These are phyloP conservation scores for Chelonoidis abingdonii DNA, from an alignment of 2,113 vertebrate genomes.

Conservation along the genomic window DNA sequence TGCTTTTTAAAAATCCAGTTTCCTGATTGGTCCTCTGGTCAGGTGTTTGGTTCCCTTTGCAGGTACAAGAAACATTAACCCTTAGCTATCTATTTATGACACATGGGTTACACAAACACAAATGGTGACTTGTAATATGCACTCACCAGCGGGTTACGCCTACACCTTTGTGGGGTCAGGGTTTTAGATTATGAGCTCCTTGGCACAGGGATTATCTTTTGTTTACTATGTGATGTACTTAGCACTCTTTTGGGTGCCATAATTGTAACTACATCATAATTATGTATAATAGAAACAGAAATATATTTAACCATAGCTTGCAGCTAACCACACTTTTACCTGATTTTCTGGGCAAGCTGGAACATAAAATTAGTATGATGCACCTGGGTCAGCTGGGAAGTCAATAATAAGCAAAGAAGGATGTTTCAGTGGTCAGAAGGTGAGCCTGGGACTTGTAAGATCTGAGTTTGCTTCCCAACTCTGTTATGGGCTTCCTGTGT, in stretches of 20 bases:
- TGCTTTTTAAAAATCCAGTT: too few species aligned
- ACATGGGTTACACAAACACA: background rate
- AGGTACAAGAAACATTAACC: too few species aligned
- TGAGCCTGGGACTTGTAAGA: background rate
- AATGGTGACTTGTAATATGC: background rate
- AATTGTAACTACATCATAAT: background rate
- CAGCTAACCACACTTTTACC: background rate
- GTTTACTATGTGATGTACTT: fast-evolving
- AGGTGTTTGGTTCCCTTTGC: too few species aligned
- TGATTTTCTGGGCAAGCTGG: background rate
- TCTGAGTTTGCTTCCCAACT: background rate
- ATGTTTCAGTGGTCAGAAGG: background rate
- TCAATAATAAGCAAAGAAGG: background rate
- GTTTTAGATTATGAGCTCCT: background rate
- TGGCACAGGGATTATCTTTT: fast-evolving
- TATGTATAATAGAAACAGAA: background rate
- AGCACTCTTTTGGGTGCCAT: background rate
- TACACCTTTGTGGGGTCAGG: background rate
- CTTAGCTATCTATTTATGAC: too few species aligned
- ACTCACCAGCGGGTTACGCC: background rate
- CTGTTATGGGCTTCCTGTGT: background rate
- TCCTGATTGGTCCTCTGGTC: too few species aligned
- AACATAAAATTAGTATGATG: background rate
- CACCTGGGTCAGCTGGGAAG: background rate
- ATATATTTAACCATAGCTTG: background rate